Evolutionary conservation across 2,888 invertebrate genomes (phyloP), one percentile per base, ranked within the genome.

Genomic region (Dynastes tityus): DNA sequence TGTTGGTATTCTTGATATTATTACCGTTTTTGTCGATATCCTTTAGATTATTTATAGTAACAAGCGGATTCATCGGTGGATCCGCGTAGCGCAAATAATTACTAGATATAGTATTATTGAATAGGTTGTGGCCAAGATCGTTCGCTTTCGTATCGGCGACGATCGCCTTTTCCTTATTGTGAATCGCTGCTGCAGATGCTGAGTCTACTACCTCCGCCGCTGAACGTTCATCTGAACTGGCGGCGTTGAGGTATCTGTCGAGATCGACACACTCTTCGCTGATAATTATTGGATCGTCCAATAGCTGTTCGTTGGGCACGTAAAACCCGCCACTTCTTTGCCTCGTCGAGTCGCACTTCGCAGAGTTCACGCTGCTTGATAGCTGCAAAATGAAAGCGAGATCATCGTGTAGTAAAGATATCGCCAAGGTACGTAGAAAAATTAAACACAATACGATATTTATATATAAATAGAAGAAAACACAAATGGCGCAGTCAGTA

Each of bases 281-380:
- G 75, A 75, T 78, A 22, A 37, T 16, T 16, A 13, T 40, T 22
- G 27, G 55, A 13, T n/a, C 76, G 65, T 58, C 76, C 73, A 58
- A 73, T 55, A 5, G 16, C 22, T 49, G 73, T 13, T 53, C 68
- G 77, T 76, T 80, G 73, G 77, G 68, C n/a, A 22, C 68, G 76
- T 79, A 76, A 77, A 80, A 80, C 29, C 67, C 77, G 67, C 78
- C 79, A 77, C 79, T 79, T 74, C 40, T 63, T 79, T 80, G 78
- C 78, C 80, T 80, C 74, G 78, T 80, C 80, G 63, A 80, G 51
- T 37, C 73, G 78, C 40, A 78, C 80, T 71, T 82, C 77, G 78
- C 53, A 76, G 53, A 61, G 45, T 40, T 74, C 61, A 61, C 76
- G 80, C 75, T 76, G 74, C 51, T 67, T 58, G 74, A 71, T 73